These are phyloP conservation scores for Drosophila sp. DNA, from an alignment of 1,140 invertebrate genomes.

Conservation along the genomic window DNA sequence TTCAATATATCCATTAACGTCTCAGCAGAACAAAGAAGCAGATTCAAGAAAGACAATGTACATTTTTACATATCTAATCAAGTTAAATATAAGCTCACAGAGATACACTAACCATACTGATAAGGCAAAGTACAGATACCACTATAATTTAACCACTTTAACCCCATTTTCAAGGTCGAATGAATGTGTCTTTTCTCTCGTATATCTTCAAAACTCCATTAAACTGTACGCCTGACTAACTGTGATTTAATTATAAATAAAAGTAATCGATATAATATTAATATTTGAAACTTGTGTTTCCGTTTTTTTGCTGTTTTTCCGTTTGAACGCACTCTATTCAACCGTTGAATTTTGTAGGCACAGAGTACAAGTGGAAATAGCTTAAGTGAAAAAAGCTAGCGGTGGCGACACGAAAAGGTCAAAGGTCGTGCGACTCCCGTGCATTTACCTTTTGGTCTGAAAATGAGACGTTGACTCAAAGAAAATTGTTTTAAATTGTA, in stretches of 20 bases:
- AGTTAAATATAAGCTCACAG: background rate
- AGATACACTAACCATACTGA: too few species aligned
- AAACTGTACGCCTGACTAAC: background rate
- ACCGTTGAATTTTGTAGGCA: slow-evolving; percentile 6
- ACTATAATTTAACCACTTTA: background rate
- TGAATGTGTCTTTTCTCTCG: background rate
- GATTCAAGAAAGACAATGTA: slow-evolving; percentile 1
- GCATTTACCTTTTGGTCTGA: slow-evolving; percentile 71
- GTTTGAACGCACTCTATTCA: slow-evolving; percentile 47
- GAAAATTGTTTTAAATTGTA: slow-evolving; percentile 11
- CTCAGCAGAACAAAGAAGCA: background rate
- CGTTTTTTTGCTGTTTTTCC: slow-evolving; percentile 74
- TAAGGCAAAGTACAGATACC: background rate
- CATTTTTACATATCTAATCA: slow-evolving; percentile 3
- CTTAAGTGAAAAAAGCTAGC: slow-evolving; percentile 40
- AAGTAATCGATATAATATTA: slow-evolving; percentile 29
- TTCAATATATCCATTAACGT: too few species aligned
- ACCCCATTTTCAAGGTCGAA: background rate
- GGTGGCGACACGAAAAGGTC: slow-evolving; percentile 62
- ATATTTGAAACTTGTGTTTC: slow-evolving; percentile 40
- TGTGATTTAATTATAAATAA: slow-evolving; percentile 30
- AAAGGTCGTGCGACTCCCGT: slow-evolving; percentile 60
- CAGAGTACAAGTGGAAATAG: background rate
- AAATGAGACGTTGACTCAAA: slow-evolving; percentile 59
- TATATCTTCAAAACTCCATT: background rate